Percentiles rank a stretch among this genome's conserved stretches.
Evolutionary conservation across 2,888 invertebrate species (phyloP).

Genomic region (Halocaridina rubra): DNA sequence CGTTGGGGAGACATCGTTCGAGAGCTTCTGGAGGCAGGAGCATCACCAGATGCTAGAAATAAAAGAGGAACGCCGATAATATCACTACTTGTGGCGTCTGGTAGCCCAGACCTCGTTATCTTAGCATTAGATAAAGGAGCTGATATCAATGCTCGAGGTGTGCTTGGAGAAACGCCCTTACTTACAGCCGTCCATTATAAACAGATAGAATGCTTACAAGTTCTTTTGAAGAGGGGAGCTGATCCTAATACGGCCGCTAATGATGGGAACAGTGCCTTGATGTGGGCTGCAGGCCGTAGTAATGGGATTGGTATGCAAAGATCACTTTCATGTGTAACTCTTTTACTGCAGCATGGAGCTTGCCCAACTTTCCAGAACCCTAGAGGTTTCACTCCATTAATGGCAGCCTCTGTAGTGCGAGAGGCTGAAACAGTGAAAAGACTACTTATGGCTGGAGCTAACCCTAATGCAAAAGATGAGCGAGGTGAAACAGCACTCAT

Average conservation of each 20-base stretch:
- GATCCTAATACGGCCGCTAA: slow-evolving; percentile 28
- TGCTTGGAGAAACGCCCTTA: slow-evolving; percentile 73
- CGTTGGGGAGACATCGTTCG: slow-evolving; percentile 47
- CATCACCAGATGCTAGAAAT: slow-evolving; percentile 38
- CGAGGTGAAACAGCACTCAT: slow-evolving; percentile 67
- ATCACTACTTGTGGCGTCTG: slow-evolving; percentile 27
- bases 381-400: slow-evolving; percentile 74
- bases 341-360: slow-evolving; percentile 73
- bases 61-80: slow-evolving; percentile 51
- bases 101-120: slow-evolving; percentile 40
- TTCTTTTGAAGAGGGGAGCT: slow-evolving; percentile 73
- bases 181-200: slow-evolving; percentile 73
- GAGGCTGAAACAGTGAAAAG: slow-evolving; percentile 73
- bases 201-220: slow-evolving; percentile 73
- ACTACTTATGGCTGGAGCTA: slow-evolving; percentile 71
- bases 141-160: slow-evolving; percentile 71
- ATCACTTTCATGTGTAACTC: slow-evolving; percentile 67
- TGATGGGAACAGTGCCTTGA: slow-evolving; percentile 53
- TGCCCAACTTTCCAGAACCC: slow-evolving; percentile 74
- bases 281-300: slow-evolving; percentile 63
- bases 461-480: slow-evolving; percentile 73
- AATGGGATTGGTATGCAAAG: slow-evolving; percentile 59
- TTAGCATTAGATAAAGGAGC: slow-evolving; percentile 51
- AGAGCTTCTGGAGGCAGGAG: slow-evolving; percentile 46
- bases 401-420: slow-evolving; percentile 76